phyloP scores from a whole-genome alignment of 2,888 invertebrate genomes.

The Aromia moschata region DNA sequence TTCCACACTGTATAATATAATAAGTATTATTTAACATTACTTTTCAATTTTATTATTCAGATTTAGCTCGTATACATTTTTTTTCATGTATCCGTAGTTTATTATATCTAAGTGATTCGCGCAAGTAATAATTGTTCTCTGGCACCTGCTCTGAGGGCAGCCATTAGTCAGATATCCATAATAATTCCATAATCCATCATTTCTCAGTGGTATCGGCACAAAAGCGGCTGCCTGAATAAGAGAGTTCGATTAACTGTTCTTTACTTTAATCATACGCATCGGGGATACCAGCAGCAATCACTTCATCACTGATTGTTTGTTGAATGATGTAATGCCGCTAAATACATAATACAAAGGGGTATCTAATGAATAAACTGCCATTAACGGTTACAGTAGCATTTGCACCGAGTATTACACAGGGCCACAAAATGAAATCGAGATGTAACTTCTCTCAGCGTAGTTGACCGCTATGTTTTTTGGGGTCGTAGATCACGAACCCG shows the following conservation, averaged over 20 bases:
- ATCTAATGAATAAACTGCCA: not conserved
- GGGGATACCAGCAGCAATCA: not conserved
- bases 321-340: not conserved
- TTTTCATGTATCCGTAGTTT: no score
- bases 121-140: no score
- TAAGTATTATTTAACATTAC: no score
- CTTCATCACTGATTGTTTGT: not conserved
- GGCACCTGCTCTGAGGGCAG: not conserved
- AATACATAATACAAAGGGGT: not conserved
- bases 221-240: not conserved
- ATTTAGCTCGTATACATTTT: no score
- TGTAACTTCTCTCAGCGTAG: no score
- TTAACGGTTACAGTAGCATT: not conserved
- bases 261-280: slow-evolving; percentile 1
- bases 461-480: no score
- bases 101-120: no score
- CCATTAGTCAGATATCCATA: not conserved
- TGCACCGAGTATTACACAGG: not conserved
- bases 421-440: not conserved
- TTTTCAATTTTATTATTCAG: no score
- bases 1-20: no score
- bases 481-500: no score
- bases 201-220: not conserved
- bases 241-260: not conserved
- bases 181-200: not conserved